Evolutionary conservation across 2,797 vertebrate species (phyloP).

Genomic region (Chrosomus eos): DNA sequence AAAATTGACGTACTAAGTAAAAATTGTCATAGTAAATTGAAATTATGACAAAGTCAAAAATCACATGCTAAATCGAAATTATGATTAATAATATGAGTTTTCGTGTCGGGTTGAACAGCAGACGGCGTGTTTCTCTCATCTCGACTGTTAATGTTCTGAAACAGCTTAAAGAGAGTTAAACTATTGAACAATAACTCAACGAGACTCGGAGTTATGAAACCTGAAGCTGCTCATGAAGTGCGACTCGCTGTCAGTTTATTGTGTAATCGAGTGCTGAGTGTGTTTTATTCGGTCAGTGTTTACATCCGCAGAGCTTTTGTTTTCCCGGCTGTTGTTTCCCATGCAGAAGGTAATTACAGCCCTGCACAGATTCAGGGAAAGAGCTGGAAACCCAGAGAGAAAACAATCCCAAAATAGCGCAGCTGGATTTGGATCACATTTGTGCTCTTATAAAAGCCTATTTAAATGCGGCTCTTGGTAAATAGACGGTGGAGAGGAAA

Average conservation of each 20-base stretch:
- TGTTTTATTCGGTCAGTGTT: constrained; percentile 23
- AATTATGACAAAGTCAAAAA: too few species aligned
- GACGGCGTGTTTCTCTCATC: not conserved
- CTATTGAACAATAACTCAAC: not conserved
- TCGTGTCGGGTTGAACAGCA: too few species aligned
- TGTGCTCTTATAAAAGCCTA: constrained; percentile 37
- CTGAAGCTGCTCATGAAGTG: not conserved
- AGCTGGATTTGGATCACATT: constrained; percentile 46
- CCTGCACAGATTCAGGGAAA: constrained; percentile 64
- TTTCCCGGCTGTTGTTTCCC: constrained; percentile 76
- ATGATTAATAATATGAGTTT: too few species aligned
- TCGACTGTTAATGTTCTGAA: not conserved
- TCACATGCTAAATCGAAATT: too few species aligned
- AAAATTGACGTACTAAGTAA: too few species aligned
- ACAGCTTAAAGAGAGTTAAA: not conserved
- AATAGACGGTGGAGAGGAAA: constrained; percentile 58
- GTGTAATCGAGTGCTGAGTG: not conserved
- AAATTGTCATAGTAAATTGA: too few species aligned
- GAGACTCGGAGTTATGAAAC: too few species aligned
- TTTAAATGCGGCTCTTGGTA: constrained; percentile 15
- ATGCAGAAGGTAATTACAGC: constrained; percentile 81
- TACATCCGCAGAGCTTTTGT: constrained; percentile 67
- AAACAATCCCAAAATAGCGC: constrained; percentile 81
- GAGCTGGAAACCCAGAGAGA: constrained; percentile 67
- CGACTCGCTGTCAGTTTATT: too few species aligned